Evolutionary conservation across 2,888 invertebrate genomes (phyloP), one percentile per base, ranked within the genome.

Genomic region (Phalera bucephala): DNA sequence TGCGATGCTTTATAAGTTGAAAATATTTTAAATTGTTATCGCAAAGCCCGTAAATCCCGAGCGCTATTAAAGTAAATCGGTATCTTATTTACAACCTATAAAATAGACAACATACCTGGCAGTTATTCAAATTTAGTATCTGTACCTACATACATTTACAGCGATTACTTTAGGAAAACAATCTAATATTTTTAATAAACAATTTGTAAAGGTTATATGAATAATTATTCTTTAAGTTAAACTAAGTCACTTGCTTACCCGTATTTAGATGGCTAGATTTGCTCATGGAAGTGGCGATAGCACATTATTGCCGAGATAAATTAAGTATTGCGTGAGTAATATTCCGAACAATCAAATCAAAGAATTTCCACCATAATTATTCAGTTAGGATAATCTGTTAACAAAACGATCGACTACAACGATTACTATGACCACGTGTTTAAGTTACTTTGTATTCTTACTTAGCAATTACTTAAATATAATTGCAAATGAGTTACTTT

Each of bases 21-120:
- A 55, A 61, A 58, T 60, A 60, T 60, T 68, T 3, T 53, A 60
- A 64, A 64, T 57, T 56, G 47, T 51, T 65, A 61, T 61, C 52
- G 53, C 59, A 63, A 47, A 31, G 44, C 30, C 37, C 40, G 63
- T 72, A 72, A 72, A 73, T 72, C 46, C 31, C 39, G 36, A 26
- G 33, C 17, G 36, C 40, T 48, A 50, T 57, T 48, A 52, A 64
- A 67, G 70, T 72, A 72, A 69, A 69, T 67, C 61, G 44, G 27
- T 51, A 46, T 58, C 40, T 58, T 59, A 55, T 49, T 52, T 42
- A 32, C 33, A 27, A 26, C 33, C 27, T 47, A 22, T 42, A 40
- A 45, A 46, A 47, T 45, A 52, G 50, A 57, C 52, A 44, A 44
- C 38, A 39, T 44, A 48, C 38, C 40, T 22, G 2, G 2, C n/a